Base-by-base conservation (phyloP, 2,113 vertebrate genomes). In the Pelobates fuscus region DNA sequence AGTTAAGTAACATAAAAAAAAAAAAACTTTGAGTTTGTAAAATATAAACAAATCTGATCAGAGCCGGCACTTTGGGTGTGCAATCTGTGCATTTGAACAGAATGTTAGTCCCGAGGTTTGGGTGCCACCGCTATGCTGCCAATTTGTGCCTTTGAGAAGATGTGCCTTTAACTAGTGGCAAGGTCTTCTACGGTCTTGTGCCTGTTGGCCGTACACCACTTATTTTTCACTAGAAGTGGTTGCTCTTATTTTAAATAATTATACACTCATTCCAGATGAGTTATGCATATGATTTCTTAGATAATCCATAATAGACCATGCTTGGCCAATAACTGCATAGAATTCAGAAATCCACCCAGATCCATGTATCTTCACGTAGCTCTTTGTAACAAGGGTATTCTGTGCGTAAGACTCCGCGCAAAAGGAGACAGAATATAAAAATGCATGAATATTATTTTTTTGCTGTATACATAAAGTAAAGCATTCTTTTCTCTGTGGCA, bases 401-500 rank as follows among this genome's bases (percentile, higher is more conserved):
- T 57, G 61, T 57, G 71, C 46, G 25, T n/a, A 55, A 57, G 29
- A 25, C 26, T 37, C 64, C 54, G 60, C 24, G 8, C 21, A 30
- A 43, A 49, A 52, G 24, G n/a, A 63, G 59, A 76, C 44, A 26
- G 24, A 62, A 60, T 27, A 52, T 18, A 8, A 26, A 59, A 46
- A 67, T 58, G 29, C 30, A 58, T 5, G 17, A 17, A 49, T 49
- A 37, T 32, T 49, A 43, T 44, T 44, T 23, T 30, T 72, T 67
- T 52, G 65, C 37, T 60, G 60, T 76, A 46, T 57, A 66, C 14
- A 26, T 25, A 57, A 29, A 21, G 24, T 59, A 44, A 65, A 43
- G 62, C 62, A 24, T 44, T 21, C 43, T 17, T 23, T 21, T 24
- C 32, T 10, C 32, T 1, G 65, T 61, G 73, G 73, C 73, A 68